Evolutionary conservation across 2,113 vertebrate genomes (phyloP), one percentile per base, ranked within the genome.

Genomic region (Paedocypris sp.): DNA sequence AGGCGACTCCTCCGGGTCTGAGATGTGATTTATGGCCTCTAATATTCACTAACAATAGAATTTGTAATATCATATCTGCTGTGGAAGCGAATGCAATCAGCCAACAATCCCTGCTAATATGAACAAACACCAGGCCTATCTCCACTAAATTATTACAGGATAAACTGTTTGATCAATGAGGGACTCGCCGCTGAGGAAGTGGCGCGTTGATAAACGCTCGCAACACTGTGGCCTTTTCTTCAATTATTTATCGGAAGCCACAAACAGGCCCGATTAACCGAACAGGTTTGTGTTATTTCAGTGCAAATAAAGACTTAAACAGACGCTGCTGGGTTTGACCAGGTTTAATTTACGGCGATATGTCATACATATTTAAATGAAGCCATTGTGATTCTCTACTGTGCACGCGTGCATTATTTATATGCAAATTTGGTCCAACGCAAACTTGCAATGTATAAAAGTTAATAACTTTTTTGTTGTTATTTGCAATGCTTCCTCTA

Each of bases 11-110:
- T 36, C 52, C 4, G 36, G 39, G 47, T 51, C 18, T 28, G n/a
- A 48, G 33, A 62, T 33, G 31, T 57, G 45, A 62, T 62, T 42
- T 35, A 62, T 43, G 28, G 28, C 8, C 52, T 61, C 32, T 64
- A 53, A 51, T 63, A 39, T 66, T 45, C 50, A 45, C 39, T 48
- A 32, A 45, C 35, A 28, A 67, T 60, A 15, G 31, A 47, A 20
- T 54, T 15, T 64, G 23, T 20, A 20, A 13, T 43, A 57, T 43
- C 38, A 57, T 20, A 58, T 58, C 54, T 45, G 38, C 20, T 26
- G 18, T 15, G 51, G 49, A 36, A 31, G 16, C 32, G 18, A 66
- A 28, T 49, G 53, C 45, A 43, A 13, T 52, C 22, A 5, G 22
- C 36, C 16, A 36, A 22, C 42, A 56, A 43, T n/a, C 49, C 19